Evolutionary conservation across 2,113 vertebrate species (phyloP).

Genomic region (Paralichthys olivaceus): DNA sequence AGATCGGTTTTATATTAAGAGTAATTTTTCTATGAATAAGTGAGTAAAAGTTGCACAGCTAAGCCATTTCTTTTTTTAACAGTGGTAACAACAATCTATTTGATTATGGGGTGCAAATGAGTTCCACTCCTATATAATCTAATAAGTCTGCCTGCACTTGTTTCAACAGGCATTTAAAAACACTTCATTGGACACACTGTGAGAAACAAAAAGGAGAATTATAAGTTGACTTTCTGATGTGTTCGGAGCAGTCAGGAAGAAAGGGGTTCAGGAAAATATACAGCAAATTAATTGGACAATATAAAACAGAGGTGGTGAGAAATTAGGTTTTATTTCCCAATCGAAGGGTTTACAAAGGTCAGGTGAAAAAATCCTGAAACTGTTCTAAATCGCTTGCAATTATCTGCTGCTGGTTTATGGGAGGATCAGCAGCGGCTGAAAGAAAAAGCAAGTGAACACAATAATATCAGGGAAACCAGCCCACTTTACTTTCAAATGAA

Average conservation of each 20-base stretch:
- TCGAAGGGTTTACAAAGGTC: slow-evolving; percentile 1
- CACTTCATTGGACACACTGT: slow-evolving; percentile 62
- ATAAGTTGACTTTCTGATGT: slow-evolving; percentile 44
- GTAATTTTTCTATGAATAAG: slow-evolving; percentile 66
- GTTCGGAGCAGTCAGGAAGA: slow-evolving; percentile 45
- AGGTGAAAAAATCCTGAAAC: slow-evolving; percentile 16
- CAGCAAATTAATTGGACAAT: slow-evolving; percentile 61
- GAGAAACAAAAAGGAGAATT: slow-evolving; percentile 56
- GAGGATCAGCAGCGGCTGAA: neutral
- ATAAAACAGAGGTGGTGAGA: slow-evolving; percentile 24
- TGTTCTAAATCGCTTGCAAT: neutral
- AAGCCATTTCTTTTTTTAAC: slow-evolving; percentile 26
- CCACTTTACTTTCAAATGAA: too few species aligned
- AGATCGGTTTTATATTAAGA: slow-evolving; percentile 61
- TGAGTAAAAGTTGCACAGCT: slow-evolving; percentile 61
- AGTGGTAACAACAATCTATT: slow-evolving; percentile 54
- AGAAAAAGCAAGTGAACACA: neutral
- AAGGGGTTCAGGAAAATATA: neutral
- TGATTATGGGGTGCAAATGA: slow-evolving; percentile 74
- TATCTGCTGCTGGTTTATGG: neutral
- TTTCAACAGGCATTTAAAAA: slow-evolving; percentile 75
- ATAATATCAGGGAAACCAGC: neutral
- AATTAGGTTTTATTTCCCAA: slow-evolving; percentile 33
- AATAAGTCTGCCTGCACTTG: slow-evolving; percentile 68
- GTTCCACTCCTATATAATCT: slow-evolving; percentile 70